A percentile compares a stretch with the other conserved stretches of the same genome.
Conservation (phyloP, 2,888 invertebrate species). For the Emmelina monodactyla region DNA sequence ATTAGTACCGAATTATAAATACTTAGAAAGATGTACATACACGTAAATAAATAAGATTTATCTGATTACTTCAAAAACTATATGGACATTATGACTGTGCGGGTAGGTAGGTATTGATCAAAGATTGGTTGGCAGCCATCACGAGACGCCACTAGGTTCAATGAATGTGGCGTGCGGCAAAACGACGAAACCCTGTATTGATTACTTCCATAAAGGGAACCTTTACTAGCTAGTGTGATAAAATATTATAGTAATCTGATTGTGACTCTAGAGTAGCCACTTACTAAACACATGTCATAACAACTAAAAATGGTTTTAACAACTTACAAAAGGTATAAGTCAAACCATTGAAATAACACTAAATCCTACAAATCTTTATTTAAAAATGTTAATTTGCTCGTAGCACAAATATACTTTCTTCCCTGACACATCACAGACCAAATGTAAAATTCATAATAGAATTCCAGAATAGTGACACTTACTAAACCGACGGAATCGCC, state of each 20-base stretch:
- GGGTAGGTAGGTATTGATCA: neutral
- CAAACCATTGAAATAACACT: constrained; percentile 53
- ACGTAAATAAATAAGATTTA: constrained; percentile 1
- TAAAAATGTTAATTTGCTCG: constrained; percentile 61
- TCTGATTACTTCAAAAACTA: neutral
- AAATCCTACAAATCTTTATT: constrained; percentile 55
- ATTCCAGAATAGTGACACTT: constrained; percentile 29
- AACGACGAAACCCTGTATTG: neutral
- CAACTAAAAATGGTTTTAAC: constrained; percentile 40
- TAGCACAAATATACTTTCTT: constrained; percentile 56
- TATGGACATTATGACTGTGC: neutral
- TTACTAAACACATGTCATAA: constrained; percentile 43
- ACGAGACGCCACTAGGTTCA: too few species aligned
- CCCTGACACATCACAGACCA: constrained; percentile 58
- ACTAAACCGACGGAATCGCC: constrained; percentile 16
- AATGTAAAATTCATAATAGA: constrained; percentile 47
- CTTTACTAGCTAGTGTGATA: constrained; percentile 20
- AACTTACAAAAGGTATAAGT: constrained; percentile 58
- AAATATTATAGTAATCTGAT: constrained; percentile 29
- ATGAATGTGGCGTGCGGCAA: too few species aligned
- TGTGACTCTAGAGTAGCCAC: constrained; percentile 48
- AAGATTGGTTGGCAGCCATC: too few species aligned
- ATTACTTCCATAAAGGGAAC: constrained; percentile 1
- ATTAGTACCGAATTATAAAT: neutral
- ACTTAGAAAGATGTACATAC: neutral